Percentiles rank a stretch among this genome's conserved stretches.
Evolutionary conservation across 2,113 vertebrate genomes (phyloP).

Genomic region (Zootoca vivipara): DNA sequence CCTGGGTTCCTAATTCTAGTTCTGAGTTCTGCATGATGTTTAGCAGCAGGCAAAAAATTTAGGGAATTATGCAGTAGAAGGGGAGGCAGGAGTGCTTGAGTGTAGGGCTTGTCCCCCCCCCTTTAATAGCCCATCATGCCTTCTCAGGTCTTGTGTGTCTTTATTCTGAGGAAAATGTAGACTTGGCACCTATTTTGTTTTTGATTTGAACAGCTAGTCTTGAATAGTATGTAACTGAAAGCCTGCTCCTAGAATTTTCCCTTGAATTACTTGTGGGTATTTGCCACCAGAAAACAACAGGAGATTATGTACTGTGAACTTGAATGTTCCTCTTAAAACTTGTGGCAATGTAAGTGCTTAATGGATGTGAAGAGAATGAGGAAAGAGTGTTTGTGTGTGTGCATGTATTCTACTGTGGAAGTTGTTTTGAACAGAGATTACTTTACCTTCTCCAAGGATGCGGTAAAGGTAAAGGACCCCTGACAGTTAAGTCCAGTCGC

Average conservation of each 20-base stretch:
- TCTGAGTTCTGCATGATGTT: background rate
- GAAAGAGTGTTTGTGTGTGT: background rate
- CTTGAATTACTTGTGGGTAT: background rate
- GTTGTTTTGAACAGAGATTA: background rate
- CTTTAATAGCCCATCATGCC: background rate
- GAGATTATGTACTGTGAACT: background rate
- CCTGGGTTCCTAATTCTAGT: background rate
- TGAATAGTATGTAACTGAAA: background rate
- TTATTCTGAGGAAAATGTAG: background rate
- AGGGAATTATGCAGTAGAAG: background rate
- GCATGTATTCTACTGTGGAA: background rate
- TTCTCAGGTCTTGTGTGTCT: background rate
- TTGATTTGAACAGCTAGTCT: background rate
- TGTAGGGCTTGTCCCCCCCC: too few species aligned
- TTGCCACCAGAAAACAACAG: background rate
- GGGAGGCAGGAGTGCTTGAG: background rate
- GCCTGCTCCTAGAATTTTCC: background rate
- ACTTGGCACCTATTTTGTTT: background rate
- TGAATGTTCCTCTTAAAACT: background rate
- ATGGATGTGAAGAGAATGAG: background rate
- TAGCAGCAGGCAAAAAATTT: too few species aligned
- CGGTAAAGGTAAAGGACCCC: too few species aligned
- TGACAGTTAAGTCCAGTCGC: too few species aligned
- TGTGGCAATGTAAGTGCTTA: background rate
- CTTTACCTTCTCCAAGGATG: background rate